Evolutionary conservation across 1,140 invertebrate species (phyloP).

Genomic region (Cryptotermes secundus): DNA sequence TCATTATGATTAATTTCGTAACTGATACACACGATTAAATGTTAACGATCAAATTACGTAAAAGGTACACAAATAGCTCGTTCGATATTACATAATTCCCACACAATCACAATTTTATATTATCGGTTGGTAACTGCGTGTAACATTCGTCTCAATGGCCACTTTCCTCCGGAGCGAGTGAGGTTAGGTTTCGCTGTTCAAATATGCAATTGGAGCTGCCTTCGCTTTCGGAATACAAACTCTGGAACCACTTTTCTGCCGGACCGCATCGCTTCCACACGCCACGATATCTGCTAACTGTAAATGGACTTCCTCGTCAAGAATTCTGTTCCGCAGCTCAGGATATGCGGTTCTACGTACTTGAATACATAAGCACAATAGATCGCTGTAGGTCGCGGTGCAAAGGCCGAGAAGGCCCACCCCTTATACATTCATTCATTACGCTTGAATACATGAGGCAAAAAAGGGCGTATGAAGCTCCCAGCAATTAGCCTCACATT

Average conservation of each 20-base stretch:
- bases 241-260: neutral
- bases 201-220: neutral
- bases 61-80: neutral
- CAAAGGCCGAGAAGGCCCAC: too few species aligned
- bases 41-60: neutral
- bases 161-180: neutral
- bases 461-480: neutral
- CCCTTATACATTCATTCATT: too few species aligned
- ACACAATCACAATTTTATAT: neutral
- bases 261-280: neutral
- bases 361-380: too few species aligned
- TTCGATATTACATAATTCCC: neutral
- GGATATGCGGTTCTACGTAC: neutral
- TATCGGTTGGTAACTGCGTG: neutral
- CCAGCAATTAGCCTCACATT: too few species aligned
- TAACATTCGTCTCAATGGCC: neutral
- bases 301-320: neutral
- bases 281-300: neutral
- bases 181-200: neutral
- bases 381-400: too few species aligned
- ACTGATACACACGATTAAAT: neutral
- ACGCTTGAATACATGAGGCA: neutral
- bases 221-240: neutral
- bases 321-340: neutral
- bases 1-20: too few species aligned